A percentile compares a stretch with the other conserved stretches of the same genome.
These are phyloP conservation scores for Acanthoscelides obtectus DNA, from an alignment of 2,888 invertebrate species.

Conservation along the genomic window DNA sequence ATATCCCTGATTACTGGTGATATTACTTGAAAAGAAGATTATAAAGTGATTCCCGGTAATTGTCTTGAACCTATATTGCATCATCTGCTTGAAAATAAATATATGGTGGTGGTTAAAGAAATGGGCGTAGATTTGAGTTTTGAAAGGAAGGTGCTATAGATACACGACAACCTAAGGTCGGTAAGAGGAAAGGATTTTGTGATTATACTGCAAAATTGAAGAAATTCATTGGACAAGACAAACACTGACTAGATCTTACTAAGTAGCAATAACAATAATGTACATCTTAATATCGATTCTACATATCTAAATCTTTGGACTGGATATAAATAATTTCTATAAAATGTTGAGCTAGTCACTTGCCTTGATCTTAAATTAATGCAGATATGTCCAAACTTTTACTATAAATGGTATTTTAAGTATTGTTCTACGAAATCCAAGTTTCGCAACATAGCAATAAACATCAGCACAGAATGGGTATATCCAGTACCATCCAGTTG, in stretches of 20 bases:
- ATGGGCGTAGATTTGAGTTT: not conserved
- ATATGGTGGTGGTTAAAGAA: not conserved
- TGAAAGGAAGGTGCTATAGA: not conserved
- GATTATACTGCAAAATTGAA: not conserved
- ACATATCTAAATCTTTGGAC: not conserved
- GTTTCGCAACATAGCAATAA: not conserved
- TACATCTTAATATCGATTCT: not conserved
- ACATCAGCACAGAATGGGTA: conserved; percentile 2
- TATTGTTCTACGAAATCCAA: not conserved
- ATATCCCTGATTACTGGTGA: not conserved
- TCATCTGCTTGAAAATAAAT: not conserved
- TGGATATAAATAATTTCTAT: not conserved
- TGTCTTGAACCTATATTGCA: not conserved
- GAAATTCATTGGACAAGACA: not conserved
- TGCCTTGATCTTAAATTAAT: not conserved
- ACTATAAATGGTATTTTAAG: not conserved
- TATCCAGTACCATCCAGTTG: conserved; percentile 7
- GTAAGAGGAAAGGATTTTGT: not conserved
- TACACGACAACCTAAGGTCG: not conserved
- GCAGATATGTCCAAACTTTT: not conserved
- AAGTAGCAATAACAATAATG: not conserved
- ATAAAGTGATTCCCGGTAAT: not conserved
- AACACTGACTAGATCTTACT: not conserved
- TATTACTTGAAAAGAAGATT: not conserved
- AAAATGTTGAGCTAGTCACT: not conserved